Conservation (phyloP, 2,113 vertebrate genomes). For the Anser cygnoides region DNA sequence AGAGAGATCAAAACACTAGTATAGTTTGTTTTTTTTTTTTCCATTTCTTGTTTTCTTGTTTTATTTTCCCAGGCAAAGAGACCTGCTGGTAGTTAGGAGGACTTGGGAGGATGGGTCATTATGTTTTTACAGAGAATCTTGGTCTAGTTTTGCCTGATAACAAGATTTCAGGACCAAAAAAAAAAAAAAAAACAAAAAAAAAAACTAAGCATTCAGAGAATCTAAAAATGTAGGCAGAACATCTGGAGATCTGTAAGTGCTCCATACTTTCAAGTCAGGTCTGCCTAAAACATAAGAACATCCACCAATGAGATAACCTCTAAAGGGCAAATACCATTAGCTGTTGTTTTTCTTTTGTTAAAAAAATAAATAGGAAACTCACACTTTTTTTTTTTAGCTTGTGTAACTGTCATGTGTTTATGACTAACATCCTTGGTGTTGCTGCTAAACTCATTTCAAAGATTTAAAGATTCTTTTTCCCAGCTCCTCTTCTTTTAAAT, state of each 20-base stretch:
- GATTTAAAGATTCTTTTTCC: slow-evolving; percentile 42
- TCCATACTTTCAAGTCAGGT: neutral
- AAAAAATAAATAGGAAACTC: neutral
- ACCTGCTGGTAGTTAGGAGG: neutral
- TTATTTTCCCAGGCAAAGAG: neutral
- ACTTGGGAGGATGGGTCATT: neutral
- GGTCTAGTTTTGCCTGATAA: neutral
- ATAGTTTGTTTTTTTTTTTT: neutral
- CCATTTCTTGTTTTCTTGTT: fast-evolving
- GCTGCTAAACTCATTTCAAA: slow-evolving; percentile 16
- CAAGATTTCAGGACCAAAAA: neutral
- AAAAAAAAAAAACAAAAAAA: neutral
- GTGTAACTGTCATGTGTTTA: neutral
- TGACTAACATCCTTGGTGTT: slow-evolving; percentile 28
- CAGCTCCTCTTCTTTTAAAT: slow-evolving; percentile 8
- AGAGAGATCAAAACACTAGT: neutral
- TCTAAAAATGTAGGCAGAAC: neutral
- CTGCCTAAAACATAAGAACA: neutral
- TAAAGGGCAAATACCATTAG: neutral
- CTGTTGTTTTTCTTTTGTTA: neutral
- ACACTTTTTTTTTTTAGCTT: neutral
- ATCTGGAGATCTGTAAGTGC: neutral
- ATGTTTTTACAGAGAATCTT: neutral
- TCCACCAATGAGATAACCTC: neutral
- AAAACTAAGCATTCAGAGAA: neutral